phyloP scores from a whole-genome alignment of 1,140 invertebrate genomes.

The Drosophila sulfurigaster region DNA sequence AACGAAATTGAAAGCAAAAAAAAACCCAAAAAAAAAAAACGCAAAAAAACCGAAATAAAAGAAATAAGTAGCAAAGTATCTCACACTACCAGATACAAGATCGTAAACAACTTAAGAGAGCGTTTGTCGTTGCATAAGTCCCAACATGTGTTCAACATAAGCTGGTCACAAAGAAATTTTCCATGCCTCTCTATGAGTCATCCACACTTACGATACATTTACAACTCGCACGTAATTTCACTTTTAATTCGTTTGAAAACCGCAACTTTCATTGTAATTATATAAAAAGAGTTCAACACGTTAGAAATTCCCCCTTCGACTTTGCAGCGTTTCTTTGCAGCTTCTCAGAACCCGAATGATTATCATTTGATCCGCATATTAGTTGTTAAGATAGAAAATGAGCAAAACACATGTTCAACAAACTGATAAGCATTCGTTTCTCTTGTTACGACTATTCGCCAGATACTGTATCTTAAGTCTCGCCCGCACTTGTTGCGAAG shows the following conservation, averaged over 20 bases:
- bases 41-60: not conserved
- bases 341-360: conserved; percentile 29
- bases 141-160: conserved; percentile 24
- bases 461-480: conserved; percentile 64
- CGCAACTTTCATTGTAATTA: conserved; percentile 64
- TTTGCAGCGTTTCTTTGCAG: not conserved
- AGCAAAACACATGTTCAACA: conserved; percentile 61
- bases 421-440: conserved; percentile 48
- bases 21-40: not conserved
- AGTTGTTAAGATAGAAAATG: conserved; percentile 48
- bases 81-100: not conserved
- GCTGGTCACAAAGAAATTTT: conserved; percentile 27
- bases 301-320: not conserved
- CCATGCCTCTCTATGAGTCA: conserved; percentile 57
- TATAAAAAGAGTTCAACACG: conserved; percentile 24
- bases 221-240: conserved; percentile 53
- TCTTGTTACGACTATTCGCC: conserved; percentile 43
- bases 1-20: conserved; percentile 42
- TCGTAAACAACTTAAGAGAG: conserved; percentile 17
- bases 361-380: conserved; percentile 15
- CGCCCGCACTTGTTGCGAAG: conserved; percentile 48
- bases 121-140: conserved; percentile 29
- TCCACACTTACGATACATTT: conserved; percentile 32
- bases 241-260: conserved; percentile 63
- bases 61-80: conserved; percentile 3